These are phyloP conservation scores for Holotrichia oblita DNA, from an alignment of 1,140 invertebrate species.

Conservation along the genomic window DNA sequence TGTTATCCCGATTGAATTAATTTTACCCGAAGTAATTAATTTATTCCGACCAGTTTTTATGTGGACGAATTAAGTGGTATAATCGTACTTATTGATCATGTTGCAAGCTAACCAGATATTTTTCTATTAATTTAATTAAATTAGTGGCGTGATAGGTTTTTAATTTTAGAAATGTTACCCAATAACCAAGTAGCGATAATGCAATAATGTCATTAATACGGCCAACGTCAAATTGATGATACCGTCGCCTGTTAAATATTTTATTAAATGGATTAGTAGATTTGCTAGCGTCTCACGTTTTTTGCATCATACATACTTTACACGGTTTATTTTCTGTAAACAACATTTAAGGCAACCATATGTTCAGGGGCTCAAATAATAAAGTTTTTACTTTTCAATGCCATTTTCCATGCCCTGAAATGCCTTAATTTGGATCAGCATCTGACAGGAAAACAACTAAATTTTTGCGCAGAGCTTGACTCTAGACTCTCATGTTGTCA, in stretches of 20 bases:
- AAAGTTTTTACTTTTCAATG: too few species aligned
- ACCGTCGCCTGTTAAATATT: neutral
- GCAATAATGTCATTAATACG: neutral
- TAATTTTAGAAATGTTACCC: neutral
- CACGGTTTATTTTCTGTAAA: too few species aligned
- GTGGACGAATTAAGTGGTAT: constrained; percentile 17
- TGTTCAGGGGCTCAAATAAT: too few species aligned
- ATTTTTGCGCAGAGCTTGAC: too few species aligned
- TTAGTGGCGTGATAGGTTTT: neutral
- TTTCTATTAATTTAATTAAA: constrained; percentile 29
- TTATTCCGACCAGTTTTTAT: constrained; percentile 18
- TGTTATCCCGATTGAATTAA: constrained; percentile 29
- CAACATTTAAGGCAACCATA: too few species aligned
- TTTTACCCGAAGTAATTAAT: constrained; percentile 4
- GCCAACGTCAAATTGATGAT: constrained; percentile 5
- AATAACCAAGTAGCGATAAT: neutral
- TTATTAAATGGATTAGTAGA: too few species aligned
- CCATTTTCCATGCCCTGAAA: too few species aligned
- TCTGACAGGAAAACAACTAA: too few species aligned
- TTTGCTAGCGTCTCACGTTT: too few species aligned
- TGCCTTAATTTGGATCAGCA: too few species aligned
- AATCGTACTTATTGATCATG: constrained; percentile 10
- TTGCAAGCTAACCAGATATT: neutral
- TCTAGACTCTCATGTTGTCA: too few species aligned
- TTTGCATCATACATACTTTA: too few species aligned